A percentile compares a stretch with the other conserved stretches of the same genome.
Evolutionary conservation across 2,113 vertebrate species (phyloP).

Genomic region (Siniperca knerii): DNA sequence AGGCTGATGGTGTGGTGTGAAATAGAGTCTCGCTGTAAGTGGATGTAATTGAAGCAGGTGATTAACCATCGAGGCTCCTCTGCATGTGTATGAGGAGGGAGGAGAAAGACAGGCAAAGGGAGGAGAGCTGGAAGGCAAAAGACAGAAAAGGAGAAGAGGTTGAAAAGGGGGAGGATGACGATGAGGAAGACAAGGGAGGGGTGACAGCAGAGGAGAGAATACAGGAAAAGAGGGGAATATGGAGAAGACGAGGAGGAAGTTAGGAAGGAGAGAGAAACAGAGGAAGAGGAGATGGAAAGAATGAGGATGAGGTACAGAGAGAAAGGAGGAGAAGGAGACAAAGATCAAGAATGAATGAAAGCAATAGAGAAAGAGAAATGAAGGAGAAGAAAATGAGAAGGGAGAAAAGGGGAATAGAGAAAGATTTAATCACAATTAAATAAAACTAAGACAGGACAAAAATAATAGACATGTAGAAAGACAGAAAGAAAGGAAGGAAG

Average conservation of each 20-base stretch:
- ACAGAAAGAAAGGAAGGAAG: background rate
- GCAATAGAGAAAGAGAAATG: background rate
- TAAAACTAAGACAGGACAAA: too few species aligned
- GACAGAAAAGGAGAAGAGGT: too few species aligned
- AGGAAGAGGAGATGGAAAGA: background rate
- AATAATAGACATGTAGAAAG: too few species aligned
- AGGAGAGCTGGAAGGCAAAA: background rate
- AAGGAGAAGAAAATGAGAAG: too few species aligned
- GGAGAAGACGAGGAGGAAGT: background rate
- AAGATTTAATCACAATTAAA: too few species aligned
- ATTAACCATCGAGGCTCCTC: conserved; percentile 21
- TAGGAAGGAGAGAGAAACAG: background rate
- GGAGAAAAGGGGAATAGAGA: background rate
- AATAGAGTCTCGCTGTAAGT: conserved; percentile 23
- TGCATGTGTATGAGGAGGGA: background rate
- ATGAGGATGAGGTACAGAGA: too few species aligned
- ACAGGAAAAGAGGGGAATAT: background rate
- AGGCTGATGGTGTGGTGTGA: conserved; percentile 19
- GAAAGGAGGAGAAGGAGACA: background rate
- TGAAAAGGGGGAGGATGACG: background rate
- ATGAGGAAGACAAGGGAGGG: too few species aligned
- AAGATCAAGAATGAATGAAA: too few species aligned
- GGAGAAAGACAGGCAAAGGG: too few species aligned
- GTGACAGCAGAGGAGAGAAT: background rate
- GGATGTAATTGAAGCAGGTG: conserved; percentile 57